Base-by-base conservation (phyloP, 2,888 invertebrate genomes). In the Incurvaria masculella region DNA sequence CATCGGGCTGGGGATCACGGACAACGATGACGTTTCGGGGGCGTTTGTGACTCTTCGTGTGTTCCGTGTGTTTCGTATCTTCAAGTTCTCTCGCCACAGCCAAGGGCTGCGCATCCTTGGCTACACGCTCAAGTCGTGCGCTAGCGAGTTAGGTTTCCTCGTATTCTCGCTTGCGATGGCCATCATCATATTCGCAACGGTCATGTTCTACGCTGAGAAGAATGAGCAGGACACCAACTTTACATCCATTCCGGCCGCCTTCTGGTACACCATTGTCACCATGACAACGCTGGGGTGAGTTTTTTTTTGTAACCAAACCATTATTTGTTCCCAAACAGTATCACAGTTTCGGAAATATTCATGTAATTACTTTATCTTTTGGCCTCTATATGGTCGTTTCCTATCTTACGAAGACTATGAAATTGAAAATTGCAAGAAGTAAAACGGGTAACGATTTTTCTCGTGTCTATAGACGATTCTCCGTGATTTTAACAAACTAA, bases 181-280 rank as follows among this genome's bases (percentile, higher is more conserved):
- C 63, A 99, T 99, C 72, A 98, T 99, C 64, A 99, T 99, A 65
- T 99, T 99, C 74, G 98, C 99, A 54, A 99, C 99, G 39, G 97
- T 99, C 60, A 99, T 99, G 97, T 99, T 96, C 82, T 99, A 99
- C 81, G 97, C 98, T 46, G 99, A 99, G 83, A 99, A 99, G 81
- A 97, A 97, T 71, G 97, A 96, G 57, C 89, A 89, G 62, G 90
- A 91, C 61, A 98, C 98, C 48, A 93, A 93, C 73, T 99, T 99
- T 83, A 98, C 96, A 54, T 97, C 97, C 69, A 99, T 99, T 80
- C 99, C 99, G 51, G 96, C 97, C 48, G 97, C 99, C 58, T 99
- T 99, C 79, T 99, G 99, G 99, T 99, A 99, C 82, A 99, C 99
- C 66, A 99, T 99, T 66, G 99, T 99, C 66, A 99, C 99, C 58